Evolutionary conservation across 2,888 invertebrate genomes (phyloP).

Genomic region (Lamellibrachia satsuma): DNA sequence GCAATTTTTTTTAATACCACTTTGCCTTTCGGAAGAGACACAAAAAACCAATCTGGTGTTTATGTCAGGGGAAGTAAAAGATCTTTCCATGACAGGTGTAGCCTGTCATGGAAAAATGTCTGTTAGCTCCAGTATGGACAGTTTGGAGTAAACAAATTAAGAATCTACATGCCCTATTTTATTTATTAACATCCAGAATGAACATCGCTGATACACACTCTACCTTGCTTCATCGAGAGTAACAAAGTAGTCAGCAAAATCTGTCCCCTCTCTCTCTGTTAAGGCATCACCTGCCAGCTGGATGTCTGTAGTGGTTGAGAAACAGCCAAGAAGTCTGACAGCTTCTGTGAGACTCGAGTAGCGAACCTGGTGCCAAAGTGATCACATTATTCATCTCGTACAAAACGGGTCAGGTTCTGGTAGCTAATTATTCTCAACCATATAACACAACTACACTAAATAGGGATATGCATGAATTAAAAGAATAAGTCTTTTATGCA

Average conservation of each 20-base stretch:
- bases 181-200: neutral
- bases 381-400: neutral
- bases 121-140: too few relatives aligned
- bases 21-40: too few relatives aligned
- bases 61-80: too few relatives aligned
- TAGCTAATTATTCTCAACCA: neutral
- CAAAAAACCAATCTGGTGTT: too few relatives aligned
- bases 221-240: constrained; percentile 55
- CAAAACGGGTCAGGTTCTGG: neutral
- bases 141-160: too few relatives aligned
- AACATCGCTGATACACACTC: neutral
- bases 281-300: constrained; percentile 21
- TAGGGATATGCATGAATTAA: too few relatives aligned
- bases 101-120: too few relatives aligned
- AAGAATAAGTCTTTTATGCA: too few relatives aligned
- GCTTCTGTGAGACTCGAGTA: constrained; percentile 93
- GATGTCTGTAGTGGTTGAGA: constrained; percentile 31
- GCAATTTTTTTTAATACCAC: too few relatives aligned
- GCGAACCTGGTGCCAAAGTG: constrained; percentile 75
- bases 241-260: constrained; percentile 53
- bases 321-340: constrained; percentile 86
- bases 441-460: too few relatives aligned
- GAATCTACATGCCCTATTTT: neutral
- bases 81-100: too few relatives aligned
- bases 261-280: constrained; percentile 34